phyloP scores from a whole-genome alignment of 2,113 vertebrate species.

The Cnemophilus loriae region DNA sequence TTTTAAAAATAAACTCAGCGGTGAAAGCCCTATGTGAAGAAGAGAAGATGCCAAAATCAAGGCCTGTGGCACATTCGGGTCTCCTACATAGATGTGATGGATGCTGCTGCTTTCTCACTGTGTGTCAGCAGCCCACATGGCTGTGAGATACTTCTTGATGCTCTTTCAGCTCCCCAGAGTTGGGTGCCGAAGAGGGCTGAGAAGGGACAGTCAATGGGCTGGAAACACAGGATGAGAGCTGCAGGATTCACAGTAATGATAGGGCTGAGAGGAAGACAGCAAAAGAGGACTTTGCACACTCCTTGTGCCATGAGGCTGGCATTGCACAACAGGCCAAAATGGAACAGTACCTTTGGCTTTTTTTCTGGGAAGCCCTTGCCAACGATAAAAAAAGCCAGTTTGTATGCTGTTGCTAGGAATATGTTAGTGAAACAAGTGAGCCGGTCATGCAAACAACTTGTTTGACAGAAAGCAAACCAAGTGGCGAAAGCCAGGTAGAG shows the following conservation, averaged over 20 bases:
- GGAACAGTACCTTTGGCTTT: not conserved
- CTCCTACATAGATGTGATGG: not conserved
- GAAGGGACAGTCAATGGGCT: not conserved
- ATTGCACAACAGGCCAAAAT: not conserved
- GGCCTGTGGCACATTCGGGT: not conserved
- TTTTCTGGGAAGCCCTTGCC: not conserved
- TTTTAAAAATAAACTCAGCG: constrained; percentile 40
- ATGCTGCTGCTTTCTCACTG: not conserved
- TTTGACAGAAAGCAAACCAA: not conserved
- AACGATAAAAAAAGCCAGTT: not conserved
- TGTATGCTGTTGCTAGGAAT: not conserved
- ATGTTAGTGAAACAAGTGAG: not conserved
- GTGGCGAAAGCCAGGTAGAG: not conserved
- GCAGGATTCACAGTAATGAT: not conserved
- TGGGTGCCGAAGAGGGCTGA: not conserved
- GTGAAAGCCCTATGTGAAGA: not conserved
- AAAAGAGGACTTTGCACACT: not conserved
- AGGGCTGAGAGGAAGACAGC: not conserved
- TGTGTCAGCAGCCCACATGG: not conserved
- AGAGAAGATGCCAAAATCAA: not conserved
- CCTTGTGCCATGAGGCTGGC: not conserved
- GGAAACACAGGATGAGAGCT: not conserved
- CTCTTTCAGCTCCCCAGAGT: not conserved
- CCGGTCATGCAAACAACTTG: not conserved
- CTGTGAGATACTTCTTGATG: not conserved